Evolutionary conservation across 2,113 vertebrate species (phyloP).

Genomic region (Neodontobutis hainanensis): DNA sequence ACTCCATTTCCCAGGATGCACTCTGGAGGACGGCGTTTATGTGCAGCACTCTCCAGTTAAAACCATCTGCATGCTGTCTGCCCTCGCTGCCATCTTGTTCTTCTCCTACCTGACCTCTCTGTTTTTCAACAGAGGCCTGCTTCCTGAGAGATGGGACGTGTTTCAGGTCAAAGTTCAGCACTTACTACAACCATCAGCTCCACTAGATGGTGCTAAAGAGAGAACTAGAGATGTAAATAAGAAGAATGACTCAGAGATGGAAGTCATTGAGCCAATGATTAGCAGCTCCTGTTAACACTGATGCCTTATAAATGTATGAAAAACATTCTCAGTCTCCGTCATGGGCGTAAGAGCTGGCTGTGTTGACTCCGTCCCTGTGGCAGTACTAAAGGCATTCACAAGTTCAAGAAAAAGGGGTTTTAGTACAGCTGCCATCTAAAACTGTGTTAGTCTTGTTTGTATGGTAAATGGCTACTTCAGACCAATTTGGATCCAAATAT

Average conservation of each 20-base stretch:
- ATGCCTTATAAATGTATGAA: too few species aligned
- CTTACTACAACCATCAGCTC: neutral
- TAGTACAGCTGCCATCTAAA: too few species aligned
- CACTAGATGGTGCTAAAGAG: neutral
- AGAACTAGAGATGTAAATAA: neutral
- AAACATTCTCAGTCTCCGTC: too few species aligned
- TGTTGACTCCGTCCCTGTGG: too few species aligned
- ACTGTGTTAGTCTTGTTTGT: too few species aligned
- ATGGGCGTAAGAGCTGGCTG: too few species aligned
- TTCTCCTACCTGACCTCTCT: slow-evolving; percentile 68
- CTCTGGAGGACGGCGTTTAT: slow-evolving; percentile 58
- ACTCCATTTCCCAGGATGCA: slow-evolving; percentile 76
- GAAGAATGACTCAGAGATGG: neutral
- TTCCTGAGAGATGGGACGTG: slow-evolving; percentile 75
- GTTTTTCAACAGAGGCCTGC: slow-evolving; percentile 72
- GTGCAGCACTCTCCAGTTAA: slow-evolving; percentile 79
- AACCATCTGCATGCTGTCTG: slow-evolving; percentile 76
- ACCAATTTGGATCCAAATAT: too few species aligned
- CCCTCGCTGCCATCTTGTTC: slow-evolving; percentile 54
- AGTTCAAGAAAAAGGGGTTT: too few species aligned
- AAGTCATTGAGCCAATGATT: slow-evolving; percentile 10
- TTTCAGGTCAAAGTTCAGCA: slow-evolving; percentile 48
- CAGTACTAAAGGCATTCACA: too few species aligned
- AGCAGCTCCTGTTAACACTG: too few species aligned
- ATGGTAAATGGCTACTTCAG: too few species aligned